Evolutionary conservation across 2,113 vertebrate genomes (phyloP).

Genomic region (Lycaon pictus): DNA sequence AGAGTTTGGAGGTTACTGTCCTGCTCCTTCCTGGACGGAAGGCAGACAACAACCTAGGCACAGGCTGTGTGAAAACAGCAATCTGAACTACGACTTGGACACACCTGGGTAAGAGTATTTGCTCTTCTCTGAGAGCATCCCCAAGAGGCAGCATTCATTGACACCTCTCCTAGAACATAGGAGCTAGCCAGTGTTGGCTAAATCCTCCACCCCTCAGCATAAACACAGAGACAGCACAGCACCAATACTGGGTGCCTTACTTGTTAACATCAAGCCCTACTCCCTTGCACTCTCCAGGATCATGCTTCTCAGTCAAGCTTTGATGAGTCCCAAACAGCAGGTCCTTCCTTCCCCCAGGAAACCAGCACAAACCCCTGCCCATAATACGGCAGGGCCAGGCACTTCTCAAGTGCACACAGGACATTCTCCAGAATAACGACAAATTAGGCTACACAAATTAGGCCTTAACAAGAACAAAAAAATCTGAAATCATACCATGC

Average conservation of each 20-base stretch:
- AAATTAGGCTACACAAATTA: not conserved
- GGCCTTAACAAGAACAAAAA: not conserved
- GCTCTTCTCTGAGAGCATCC: not conserved
- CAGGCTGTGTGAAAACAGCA: not conserved
- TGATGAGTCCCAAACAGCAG: not conserved
- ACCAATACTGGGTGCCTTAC: not conserved
- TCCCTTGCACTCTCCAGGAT: not conserved
- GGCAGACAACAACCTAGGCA: not conserved
- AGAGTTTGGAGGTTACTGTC: not conserved
- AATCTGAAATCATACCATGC: not conserved
- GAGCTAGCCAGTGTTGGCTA: not conserved
- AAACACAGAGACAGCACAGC: not conserved
- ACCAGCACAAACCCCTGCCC: not conserved
- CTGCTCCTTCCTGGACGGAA: not conserved
- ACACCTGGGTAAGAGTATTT: not conserved
- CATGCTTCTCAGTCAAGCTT: not conserved
- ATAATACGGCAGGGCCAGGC: not conserved
- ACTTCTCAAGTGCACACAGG: too few relatives aligned
- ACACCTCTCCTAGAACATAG: not conserved
- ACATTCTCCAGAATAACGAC: not conserved
- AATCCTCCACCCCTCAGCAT: not conserved
- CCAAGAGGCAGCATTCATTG: not conserved
- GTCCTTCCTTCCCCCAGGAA: not conserved
- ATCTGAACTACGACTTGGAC: not conserved
- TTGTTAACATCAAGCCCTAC: not conserved